Evolutionary conservation across 2,888 invertebrate genomes (phyloP).

Genomic region (Lymantria monacha): DNA sequence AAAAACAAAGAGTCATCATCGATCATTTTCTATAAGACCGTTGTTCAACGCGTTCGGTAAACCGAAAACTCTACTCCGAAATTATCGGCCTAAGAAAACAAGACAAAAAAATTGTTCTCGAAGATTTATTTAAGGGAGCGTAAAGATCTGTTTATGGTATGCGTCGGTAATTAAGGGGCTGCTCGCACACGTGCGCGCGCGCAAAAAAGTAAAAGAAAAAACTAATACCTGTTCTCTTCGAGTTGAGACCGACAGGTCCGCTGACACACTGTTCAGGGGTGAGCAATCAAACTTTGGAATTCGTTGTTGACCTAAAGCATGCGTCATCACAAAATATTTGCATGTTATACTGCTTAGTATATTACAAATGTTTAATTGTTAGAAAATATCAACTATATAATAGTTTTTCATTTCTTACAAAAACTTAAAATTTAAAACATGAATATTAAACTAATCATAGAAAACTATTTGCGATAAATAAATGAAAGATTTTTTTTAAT

Average conservation of each 20-base stretch:
- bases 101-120: constrained; percentile 54
- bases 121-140: constrained; percentile 82
- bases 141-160: constrained; percentile 83
- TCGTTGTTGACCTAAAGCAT: neutral
- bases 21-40: constrained; percentile 58
- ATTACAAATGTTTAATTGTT: too few species aligned
- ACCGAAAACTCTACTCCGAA: constrained; percentile 68
- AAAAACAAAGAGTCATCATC: constrained; percentile 75
- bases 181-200: constrained; percentile 76
- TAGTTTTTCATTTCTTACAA: too few species aligned
- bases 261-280: constrained; percentile 67
- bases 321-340: too few species aligned
- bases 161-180: constrained; percentile 81
- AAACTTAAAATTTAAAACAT: too few species aligned
- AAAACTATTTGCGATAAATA: too few species aligned
- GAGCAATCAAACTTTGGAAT: constrained; percentile 56
- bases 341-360: too few species aligned
- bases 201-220: constrained; percentile 77
- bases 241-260: constrained; percentile 76
- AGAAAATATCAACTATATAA: too few species aligned
- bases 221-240: constrained; percentile 72
- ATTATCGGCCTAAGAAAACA: constrained; percentile 77
- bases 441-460: too few species aligned
- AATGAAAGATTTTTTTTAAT: too few species aligned
- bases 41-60: constrained; percentile 57